A percentile compares a stretch with the other conserved stretches of the same genome.
phyloP scores from a whole-genome alignment of 37 sponge, comb jelly and placozoan species.

The Crambe crambe region DNA sequence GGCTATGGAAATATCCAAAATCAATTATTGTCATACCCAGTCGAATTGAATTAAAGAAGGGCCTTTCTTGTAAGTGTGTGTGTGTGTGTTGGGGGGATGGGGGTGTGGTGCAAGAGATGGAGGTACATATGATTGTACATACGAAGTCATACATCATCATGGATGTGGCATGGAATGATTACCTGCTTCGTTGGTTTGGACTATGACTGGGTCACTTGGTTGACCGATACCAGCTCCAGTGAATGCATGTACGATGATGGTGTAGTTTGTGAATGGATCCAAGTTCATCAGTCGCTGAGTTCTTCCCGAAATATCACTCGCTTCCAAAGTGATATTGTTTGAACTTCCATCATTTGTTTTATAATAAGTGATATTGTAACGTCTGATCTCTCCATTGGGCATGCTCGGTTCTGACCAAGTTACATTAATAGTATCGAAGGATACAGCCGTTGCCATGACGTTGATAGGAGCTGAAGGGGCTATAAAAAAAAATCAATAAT shows the following conservation, averaged over 20 bases:
- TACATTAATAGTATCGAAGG: conserved; percentile 58
- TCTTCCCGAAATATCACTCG: not conserved
- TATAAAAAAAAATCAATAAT: too few species aligned
- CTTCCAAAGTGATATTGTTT: conserved; percentile 2
- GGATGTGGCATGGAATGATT: too few species aligned
- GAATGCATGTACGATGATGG: conserved; percentile 25
- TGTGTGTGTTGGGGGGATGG: too few species aligned
- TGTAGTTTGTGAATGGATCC: conserved; percentile 30
- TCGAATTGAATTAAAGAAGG: too few species aligned
- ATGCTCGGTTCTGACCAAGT: conserved; percentile 20
- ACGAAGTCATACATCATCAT: too few species aligned
- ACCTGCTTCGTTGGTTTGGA: conserved; percentile 5
- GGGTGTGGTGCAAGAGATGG: too few species aligned
- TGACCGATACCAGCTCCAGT: conserved; percentile 21
- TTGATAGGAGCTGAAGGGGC: conserved; percentile 50
- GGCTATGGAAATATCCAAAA: too few species aligned
- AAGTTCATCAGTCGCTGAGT: not conserved
- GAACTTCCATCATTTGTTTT: not conserved
- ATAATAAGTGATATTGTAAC: conserved; percentile 11
- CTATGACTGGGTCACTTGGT: conserved; percentile 12
- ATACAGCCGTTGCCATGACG: conserved; percentile 16
- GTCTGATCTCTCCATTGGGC: conserved; percentile 42
- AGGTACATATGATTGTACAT: too few species aligned
- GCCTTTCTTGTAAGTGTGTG: too few species aligned
- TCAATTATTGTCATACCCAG: too few species aligned